Percentiles rank a stretch among this genome's conserved stretches.
Conservation (phyloP, 2,888 invertebrate species). For the Pterobdella sp. region DNA sequence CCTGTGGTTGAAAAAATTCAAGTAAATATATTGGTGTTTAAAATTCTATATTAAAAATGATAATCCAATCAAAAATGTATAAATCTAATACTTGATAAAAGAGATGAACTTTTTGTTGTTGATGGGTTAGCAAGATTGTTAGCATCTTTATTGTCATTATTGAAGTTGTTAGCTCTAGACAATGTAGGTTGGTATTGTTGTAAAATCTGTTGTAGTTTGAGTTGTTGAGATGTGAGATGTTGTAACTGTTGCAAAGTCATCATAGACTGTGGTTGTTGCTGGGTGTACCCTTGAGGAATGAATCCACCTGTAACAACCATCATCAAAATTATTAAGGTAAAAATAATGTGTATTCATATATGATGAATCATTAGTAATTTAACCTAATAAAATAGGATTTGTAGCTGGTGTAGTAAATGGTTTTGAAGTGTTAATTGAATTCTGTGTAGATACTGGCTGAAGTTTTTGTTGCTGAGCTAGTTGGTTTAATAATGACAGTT, state of each 20-base stretch:
- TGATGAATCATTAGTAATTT: background rate
- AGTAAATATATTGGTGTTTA: background rate
- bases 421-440: background rate
- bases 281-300: background rate
- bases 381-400: too few relatives aligned
- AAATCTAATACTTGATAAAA: background rate
- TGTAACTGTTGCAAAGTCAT: background rate
- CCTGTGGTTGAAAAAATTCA: background rate
- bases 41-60: background rate
- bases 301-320: background rate
- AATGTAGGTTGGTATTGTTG: slow-evolving; percentile 5
- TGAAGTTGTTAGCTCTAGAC: background rate
- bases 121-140: background rate
- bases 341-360: background rate
- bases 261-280: background rate
- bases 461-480: slow-evolving; percentile 9
- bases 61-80: too few relatives aligned
- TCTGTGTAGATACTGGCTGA: background rate
- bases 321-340: background rate
- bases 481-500: background rate
- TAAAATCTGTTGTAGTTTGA: background rate
- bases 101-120: background rate
- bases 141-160: background rate
- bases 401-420: background rate
- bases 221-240: background rate